Evolutionary conservation across 2,113 vertebrate species (phyloP), one percentile per base, ranked within the genome.

Genomic region (Enhydra lutris): DNA sequence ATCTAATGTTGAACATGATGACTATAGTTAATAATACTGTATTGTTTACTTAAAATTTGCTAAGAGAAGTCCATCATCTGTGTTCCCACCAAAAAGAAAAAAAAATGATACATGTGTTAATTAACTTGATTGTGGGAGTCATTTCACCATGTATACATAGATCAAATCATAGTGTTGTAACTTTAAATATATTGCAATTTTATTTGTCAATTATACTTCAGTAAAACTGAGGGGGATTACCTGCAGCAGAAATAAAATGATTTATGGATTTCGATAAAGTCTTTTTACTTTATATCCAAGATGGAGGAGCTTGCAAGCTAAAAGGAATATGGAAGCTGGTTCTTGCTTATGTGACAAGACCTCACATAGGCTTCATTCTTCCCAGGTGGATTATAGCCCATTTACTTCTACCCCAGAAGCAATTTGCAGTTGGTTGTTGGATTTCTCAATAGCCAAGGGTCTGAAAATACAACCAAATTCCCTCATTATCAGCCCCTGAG

Each of bases 381-480:
- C 31, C 15, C 17, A 89, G 0, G 73, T 84, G 11, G 34, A 59
- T 65, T 36, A 39, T 2, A 45, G 45, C 3, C 0, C 14, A 94
- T n/a, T 5, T 57, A 29, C 1, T 63, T 61, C 9, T 18, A 13
- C 21, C 1, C 1, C 7, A 55, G 23, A 18, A 26, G 13, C 67
- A 74, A 11, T 79, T 95, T 59, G 24, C 4, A 71, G 34, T 65
- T 87, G 59, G 5, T 42, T 78, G 24, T 42, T 89, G 7, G 14
- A 26, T 86, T 94, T 96, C 45, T 52, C 85, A 29, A 29, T 69
- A 74, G n/a, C 45, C 34, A 23, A 36, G 7, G 10, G 11, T 52
- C 6, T 65, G 47, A 94, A 98, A 98, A 95, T 92, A 13, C n/a
- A 89, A 85, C n/a, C 67, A 74, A 17, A 65, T 98, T 82, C 81